Evolutionary conservation across 2,113 vertebrate genomes (phyloP).

Genomic region (Anseranas semipalmata): DNA sequence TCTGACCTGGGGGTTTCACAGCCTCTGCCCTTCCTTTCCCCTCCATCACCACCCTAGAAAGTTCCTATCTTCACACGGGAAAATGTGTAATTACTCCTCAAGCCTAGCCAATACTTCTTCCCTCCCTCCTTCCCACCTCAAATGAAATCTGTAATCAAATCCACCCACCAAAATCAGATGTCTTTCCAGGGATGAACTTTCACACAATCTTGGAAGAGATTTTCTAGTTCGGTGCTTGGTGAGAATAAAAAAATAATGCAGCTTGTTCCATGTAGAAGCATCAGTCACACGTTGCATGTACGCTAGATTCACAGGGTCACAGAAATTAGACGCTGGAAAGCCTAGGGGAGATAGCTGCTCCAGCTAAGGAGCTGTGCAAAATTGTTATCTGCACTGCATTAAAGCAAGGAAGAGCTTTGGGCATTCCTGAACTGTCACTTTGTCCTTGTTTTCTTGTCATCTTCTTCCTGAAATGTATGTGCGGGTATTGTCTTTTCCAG

Average conservation of each 20-base stretch:
- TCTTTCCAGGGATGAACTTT: constrained; percentile 44
- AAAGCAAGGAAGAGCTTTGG: not conserved
- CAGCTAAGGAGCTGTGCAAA: not conserved
- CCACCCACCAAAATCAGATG: constrained; percentile 18
- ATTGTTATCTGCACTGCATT: not conserved
- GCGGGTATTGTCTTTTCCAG: not conserved
- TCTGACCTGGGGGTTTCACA: not conserved
- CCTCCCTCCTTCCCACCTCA: not conserved
- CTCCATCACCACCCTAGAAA: not conserved
- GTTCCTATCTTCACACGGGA: not conserved
- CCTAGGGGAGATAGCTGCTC: not conserved
- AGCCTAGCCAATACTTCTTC: not conserved
- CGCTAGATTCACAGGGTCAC: constrained; percentile 32
- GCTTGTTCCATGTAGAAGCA: not conserved
- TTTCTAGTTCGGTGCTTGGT: not conserved
- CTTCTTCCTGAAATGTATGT: constrained; percentile 4
- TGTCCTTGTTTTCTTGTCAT: not conserved
- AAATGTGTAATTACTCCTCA: not conserved
- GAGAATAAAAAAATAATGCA: constrained; percentile 33
- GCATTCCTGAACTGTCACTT: not conserved
- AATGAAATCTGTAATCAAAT: not conserved
- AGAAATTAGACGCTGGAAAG: constrained; percentile 13
- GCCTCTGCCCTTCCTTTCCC: not conserved
- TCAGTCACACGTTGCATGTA: not conserved
- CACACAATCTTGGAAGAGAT: constrained; percentile 16